Conservation (phyloP, 2,797 vertebrate genomes). For the Sebastolobus altivelis region DNA sequence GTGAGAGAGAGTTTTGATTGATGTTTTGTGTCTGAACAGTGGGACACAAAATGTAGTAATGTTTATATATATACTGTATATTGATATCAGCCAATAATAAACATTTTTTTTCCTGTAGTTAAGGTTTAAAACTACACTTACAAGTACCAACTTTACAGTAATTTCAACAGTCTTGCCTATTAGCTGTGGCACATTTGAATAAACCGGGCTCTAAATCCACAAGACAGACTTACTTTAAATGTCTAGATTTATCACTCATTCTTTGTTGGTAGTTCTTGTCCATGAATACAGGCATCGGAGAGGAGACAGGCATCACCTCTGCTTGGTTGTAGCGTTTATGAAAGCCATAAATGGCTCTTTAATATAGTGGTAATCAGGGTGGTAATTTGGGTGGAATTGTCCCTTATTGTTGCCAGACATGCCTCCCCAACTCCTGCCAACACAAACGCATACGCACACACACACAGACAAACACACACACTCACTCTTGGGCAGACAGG, state of each 20-base stretch:
- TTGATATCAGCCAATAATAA: not conserved
- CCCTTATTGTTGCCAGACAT: slow-evolving; percentile 88
- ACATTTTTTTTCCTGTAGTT: not conserved
- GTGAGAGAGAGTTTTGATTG: not conserved
- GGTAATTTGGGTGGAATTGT: slow-evolving; percentile 87
- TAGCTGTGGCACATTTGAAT: slow-evolving; percentile 22
- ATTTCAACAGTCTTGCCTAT: not conserved
- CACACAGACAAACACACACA: slow-evolving; percentile 55
- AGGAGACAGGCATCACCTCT: slow-evolving; percentile 84
- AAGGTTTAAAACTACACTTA: not conserved
- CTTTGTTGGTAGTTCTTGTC: slow-evolving; percentile 29
- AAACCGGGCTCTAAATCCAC: slow-evolving; percentile 13
- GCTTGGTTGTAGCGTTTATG: slow-evolving; percentile 82
- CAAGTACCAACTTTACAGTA: not conserved
- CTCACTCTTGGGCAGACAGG: slow-evolving; percentile 74
- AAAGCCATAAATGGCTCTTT: slow-evolving; percentile 87
- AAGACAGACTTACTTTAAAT: slow-evolving; percentile 6
- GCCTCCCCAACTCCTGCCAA: slow-evolving; percentile 76
- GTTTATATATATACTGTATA: not conserved
- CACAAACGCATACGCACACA: slow-evolving; percentile 65
- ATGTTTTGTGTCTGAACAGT: not conserved
- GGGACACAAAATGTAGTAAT: no score
- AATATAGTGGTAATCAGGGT: slow-evolving; percentile 87
- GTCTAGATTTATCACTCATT: not conserved
- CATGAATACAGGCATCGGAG: slow-evolving; percentile 61